A percentile compares a stretch with the other conserved stretches of the same genome.
These are phyloP conservation scores for Gastrophysa polygoni DNA, from an alignment of 2,888 invertebrate species.

Conservation along the genomic window DNA sequence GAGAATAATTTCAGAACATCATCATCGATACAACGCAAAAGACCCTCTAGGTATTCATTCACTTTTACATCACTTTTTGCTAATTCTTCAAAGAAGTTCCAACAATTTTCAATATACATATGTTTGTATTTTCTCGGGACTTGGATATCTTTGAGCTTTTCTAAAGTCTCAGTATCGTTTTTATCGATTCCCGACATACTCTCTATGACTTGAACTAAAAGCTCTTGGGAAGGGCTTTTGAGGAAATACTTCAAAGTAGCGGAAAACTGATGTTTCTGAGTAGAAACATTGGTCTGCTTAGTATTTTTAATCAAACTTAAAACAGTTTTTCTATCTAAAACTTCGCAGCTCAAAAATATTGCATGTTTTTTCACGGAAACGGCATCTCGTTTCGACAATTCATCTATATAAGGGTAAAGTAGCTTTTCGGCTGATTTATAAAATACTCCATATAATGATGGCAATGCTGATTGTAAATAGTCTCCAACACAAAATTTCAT, in stretches of 20 bases:
- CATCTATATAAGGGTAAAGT: slow-evolving; percentile 24
- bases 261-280: slow-evolving; percentile 35
- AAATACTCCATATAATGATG: slow-evolving; percentile 34
- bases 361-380: slow-evolving; percentile 41
- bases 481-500: slow-evolving; percentile 38
- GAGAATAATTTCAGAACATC: slow-evolving; percentile 13
- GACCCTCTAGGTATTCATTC: slow-evolving; percentile 1
- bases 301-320: slow-evolving; percentile 17
- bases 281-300: slow-evolving; percentile 27
- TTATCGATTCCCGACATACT: slow-evolving; percentile 32
- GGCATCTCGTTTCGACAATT: slow-evolving; percentile 29
- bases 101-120: slow-evolving; percentile 29
- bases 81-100: slow-evolving; percentile 32
- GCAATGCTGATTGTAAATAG: slow-evolving; percentile 35
- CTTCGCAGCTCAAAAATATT: slow-evolving; percentile 33
- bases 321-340: slow-evolving; percentile 26
- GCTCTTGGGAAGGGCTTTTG: slow-evolving; percentile 32
- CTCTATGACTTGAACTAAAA: slow-evolving; percentile 28
- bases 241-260: slow-evolving; percentile 37
- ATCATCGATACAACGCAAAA: slow-evolving; percentile 11
- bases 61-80: slow-evolving; percentile 21
- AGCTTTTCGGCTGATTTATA: slow-evolving; percentile 35
- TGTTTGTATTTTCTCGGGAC: slow-evolving; percentile 30
- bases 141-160: slow-evolving; percentile 16
- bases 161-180: slow-evolving; percentile 34